A percentile compares a stretch with the other conserved stretches of the same genome.
phyloP scores from a whole-genome alignment of 2,797 vertebrate species.

The Pseudochaenichthys georgianus region DNA sequence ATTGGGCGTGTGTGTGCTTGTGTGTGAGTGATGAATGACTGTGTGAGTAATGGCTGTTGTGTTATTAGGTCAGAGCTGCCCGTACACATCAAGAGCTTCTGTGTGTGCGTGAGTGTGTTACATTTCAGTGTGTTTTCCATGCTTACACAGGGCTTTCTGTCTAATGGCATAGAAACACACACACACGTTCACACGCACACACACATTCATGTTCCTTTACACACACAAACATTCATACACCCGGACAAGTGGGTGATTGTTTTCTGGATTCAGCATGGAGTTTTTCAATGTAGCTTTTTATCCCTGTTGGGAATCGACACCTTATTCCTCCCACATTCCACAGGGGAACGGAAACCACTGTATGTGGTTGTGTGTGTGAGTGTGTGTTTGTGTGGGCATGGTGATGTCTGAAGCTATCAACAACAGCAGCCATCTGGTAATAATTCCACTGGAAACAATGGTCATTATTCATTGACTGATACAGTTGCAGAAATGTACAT shows the following conservation, averaged over 20 bases:
- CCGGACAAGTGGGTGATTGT: conserved; percentile 77
- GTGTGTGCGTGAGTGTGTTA: conserved; percentile 34
- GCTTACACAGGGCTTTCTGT: conserved; percentile 71
- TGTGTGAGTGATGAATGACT: conserved; percentile 65
- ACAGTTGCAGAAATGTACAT: conserved; percentile 43
- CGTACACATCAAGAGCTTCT: conserved; percentile 44
- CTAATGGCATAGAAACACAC: conserved; percentile 43
- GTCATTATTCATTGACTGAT: conserved; percentile 63
- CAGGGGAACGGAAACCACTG: conserved; percentile 54
- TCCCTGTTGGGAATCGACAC: conserved; percentile 74
- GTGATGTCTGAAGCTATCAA: conserved; percentile 60
- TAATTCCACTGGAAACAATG: conserved; percentile 65
- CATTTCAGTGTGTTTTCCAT: conserved; percentile 66
- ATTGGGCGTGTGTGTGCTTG: conserved; percentile 49
- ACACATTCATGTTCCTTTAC: not conserved
- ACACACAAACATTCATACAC: conserved; percentile 44
- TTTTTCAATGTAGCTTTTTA: conserved; percentile 80
- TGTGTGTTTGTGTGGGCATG: conserved; percentile 2
- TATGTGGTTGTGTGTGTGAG: conserved; percentile 29
- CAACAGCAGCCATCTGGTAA: conserved; percentile 62
- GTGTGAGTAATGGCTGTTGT: conserved; percentile 61
- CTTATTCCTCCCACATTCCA: conserved; percentile 76
- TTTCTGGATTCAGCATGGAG: conserved; percentile 74
- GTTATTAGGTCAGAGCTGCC: conserved; percentile 68
- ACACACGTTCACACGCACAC: conserved; percentile 23